Evolutionary conservation across 2,113 vertebrate genomes (phyloP).

Genomic region (Oncorhynchus mykiss): DNA sequence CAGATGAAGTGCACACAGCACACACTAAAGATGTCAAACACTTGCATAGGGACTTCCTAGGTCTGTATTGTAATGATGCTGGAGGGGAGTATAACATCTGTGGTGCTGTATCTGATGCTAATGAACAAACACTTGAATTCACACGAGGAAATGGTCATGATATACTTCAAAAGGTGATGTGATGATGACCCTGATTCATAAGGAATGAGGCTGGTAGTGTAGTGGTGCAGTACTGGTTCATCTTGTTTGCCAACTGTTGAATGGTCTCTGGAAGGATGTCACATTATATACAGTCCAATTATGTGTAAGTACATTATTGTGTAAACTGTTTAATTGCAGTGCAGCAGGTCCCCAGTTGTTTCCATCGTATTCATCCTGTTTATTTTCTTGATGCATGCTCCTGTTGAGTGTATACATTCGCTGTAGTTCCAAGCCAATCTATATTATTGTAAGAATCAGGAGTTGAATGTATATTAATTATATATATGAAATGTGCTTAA

Average conservation of each 20-base stretch:
- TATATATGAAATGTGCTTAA: too few species aligned
- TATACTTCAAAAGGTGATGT: neutral
- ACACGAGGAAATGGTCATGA: neutral
- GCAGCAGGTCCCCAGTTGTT: neutral
- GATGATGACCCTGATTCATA: conserved; percentile 7
- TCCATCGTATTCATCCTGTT: neutral
- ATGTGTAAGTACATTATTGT: neutral
- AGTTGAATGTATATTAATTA: too few species aligned
- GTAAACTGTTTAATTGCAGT: too few species aligned
- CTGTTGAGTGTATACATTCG: too few species aligned
- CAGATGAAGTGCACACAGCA: neutral
- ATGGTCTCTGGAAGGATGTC: neutral
- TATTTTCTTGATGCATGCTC: neutral
- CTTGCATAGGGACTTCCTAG: neutral
- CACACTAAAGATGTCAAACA: neutral
- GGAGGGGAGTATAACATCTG: neutral
- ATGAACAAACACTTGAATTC: neutral
- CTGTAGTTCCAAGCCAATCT: too few species aligned
- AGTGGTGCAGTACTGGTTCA: too few species aligned
- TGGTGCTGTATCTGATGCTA: neutral
- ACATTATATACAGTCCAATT: neutral
- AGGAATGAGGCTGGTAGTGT: neutral
- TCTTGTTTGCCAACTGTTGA: neutral
- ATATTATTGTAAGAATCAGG: too few species aligned
- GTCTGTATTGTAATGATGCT: neutral